phyloP scores from a whole-genome alignment of 2,888 invertebrate genomes.

The Lordiphosa andalusiaca region DNA sequence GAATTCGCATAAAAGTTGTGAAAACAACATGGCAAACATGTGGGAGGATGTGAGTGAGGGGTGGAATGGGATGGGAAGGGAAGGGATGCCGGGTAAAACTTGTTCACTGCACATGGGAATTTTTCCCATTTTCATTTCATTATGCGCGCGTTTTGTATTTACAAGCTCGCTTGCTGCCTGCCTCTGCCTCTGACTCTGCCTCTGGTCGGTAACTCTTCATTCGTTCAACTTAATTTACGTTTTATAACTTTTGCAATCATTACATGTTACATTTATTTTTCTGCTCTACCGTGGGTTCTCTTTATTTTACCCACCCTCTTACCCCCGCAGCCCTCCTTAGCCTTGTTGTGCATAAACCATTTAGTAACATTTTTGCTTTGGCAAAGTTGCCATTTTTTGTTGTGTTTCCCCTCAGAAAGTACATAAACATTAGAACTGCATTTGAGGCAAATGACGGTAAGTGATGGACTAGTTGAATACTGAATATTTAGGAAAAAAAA shows the following conservation, averaged over 20 bases:
- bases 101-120: slow-evolving; percentile 21
- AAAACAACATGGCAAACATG: slow-evolving; percentile 65
- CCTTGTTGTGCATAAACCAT: slow-evolving; percentile 67
- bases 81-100: background rate
- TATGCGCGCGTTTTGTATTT: slow-evolving; percentile 35
- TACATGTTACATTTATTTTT: slow-evolving; percentile 70
- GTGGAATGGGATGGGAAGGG: too few relatives aligned
- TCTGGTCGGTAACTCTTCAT: slow-evolving; percentile 59
- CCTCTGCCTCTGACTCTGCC: background rate
- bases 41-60: slow-evolving; percentile 11
- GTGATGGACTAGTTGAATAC: too few relatives aligned
- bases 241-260: slow-evolving; percentile 73
- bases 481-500: too few relatives aligned
- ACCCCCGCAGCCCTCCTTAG: slow-evolving; percentile 14
- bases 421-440: slow-evolving; percentile 12
- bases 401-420: background rate
- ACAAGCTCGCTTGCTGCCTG: too few relatives aligned
- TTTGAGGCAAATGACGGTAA: too few relatives aligned
- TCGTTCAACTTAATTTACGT: slow-evolving; percentile 73
- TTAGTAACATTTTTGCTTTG: slow-evolving; percentile 66
- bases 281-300: slow-evolving; percentile 13
- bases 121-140: slow-evolving; percentile 51
- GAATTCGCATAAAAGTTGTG: slow-evolving; percentile 58
- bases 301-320: slow-evolving; percentile 12
- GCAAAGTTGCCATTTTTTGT: slow-evolving; percentile 40